Percentiles rank a stretch among this genome's conserved stretches.
These are phyloP conservation scores for Synergus japonicus DNA, from an alignment of 2,888 invertebrate species.

Conservation along the genomic window DNA sequence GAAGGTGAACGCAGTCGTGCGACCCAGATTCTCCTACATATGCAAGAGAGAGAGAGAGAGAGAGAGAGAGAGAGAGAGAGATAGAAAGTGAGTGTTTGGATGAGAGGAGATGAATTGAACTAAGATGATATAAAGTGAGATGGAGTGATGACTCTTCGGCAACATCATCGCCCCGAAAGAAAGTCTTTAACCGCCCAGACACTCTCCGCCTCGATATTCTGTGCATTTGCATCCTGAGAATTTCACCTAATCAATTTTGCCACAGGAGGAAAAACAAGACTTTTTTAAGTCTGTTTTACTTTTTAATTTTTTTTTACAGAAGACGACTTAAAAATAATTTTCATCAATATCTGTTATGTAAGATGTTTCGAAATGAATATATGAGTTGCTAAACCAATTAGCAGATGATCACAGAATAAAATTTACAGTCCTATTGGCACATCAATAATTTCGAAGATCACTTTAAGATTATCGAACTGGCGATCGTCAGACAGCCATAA, in stretches of 20 bases:
- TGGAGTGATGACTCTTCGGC: constrained; percentile 28
- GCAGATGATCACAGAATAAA: neutral
- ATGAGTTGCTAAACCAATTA: too few relatives aligned
- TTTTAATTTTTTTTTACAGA: too few relatives aligned
- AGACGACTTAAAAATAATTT: neutral
- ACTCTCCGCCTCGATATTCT: constrained; percentile 15
- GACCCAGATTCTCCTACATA: constrained; percentile 69
- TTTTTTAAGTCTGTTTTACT: neutral
- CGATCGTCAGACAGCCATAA: neutral
- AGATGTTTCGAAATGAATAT: too few relatives aligned
- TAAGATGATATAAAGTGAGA: constrained; percentile 52
- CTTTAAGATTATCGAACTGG: constrained; percentile 1
- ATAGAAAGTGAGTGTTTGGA: constrained; percentile 48
- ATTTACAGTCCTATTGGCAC: constrained; percentile 2
- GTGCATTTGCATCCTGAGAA: constrained; percentile 16
- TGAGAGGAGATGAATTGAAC: constrained; percentile 51
- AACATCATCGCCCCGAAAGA: neutral
- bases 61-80: constrained; percentile 45
- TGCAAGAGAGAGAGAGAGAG: constrained; percentile 45
- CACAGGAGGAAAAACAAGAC: neutral
- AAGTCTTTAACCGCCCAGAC: constrained; percentile 26
- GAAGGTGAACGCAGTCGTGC: constrained; percentile 74
- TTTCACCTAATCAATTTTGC: constrained; percentile 15
- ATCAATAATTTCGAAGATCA: neutral
- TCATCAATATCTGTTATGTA: neutral